Evolutionary conservation across 2,797 vertebrate genomes (phyloP), one percentile per base, ranked within the genome.

Genomic region (Molossus molossus): DNA sequence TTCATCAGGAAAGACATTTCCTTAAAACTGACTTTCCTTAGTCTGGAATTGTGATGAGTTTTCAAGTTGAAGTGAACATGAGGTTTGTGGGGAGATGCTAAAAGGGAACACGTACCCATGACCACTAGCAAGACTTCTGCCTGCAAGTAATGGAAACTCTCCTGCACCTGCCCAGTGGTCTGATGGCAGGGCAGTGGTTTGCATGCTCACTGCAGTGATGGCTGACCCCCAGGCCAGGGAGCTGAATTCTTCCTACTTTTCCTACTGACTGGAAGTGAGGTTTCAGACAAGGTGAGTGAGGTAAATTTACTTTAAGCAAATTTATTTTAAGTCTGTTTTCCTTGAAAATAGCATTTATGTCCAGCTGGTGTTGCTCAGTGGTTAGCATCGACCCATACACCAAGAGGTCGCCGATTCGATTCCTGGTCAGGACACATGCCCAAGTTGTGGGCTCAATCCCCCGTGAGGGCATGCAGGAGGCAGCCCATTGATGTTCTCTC

Each of bases 1-100:
- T 88, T 73, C 72, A 53, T 94, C 65, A 92, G n/a, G 7, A 91
- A 96, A 97, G 3, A 0, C 67, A 96, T 91, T 53, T 58, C 73
- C 86, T 77, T 87, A 87, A 79, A 94, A 87, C n/a, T 23, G 45
- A 1, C 67, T 96, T 95, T 21, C 14, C 45, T 96, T 81, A 80
- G 40, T 73, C 72, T 95, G 64, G 55, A 95, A 87, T 29, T 73
- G 20, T 57, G 94, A 82, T 69, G 87, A 13, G 79, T 40, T 55
- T 23, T 3, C 25, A 55, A 72, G 79, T 14, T 53, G 92, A 81
- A 76, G 64, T 0, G 33, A 60, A 11, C 18, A 17, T 17, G 13
- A 40, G 3, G 62, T 62, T n/a, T 25, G 3, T 64, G 69, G 14
- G 45, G 1, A 70, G 73, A 86, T 72, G 73, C 45, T 70, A 58